Conservation (phyloP, 1,140 invertebrate species). For the Nebria ingens region DNA sequence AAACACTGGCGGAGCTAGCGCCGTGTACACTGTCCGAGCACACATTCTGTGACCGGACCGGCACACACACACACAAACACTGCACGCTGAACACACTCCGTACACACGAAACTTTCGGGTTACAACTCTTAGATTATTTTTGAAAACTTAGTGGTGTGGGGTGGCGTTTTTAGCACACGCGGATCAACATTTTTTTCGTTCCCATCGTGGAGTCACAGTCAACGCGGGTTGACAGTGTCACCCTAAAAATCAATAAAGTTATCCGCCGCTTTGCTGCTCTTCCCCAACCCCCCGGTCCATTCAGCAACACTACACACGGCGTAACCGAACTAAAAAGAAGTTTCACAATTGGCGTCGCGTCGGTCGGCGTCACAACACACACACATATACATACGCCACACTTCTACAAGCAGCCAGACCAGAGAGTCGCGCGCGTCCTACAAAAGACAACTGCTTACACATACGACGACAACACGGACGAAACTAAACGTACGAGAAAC, state of each 20-base stretch:
- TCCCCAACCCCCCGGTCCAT: slow-evolving; percentile 30
- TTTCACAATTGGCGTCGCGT: slow-evolving; percentile 17
- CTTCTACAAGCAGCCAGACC: not conserved
- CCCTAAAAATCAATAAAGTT: slow-evolving; percentile 57
- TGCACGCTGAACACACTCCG: slow-evolving; percentile 16
- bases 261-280: slow-evolving; percentile 39
- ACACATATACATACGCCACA: slow-evolving; percentile 6
- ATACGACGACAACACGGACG: not conserved
- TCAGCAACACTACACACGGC: slow-evolving; percentile 15
- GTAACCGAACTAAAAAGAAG: slow-evolving; percentile 11
- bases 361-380: slow-evolving; percentile 13
- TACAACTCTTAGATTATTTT: slow-evolving; percentile 2
- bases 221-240: slow-evolving; percentile 48
- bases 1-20: slow-evolving; percentile 29
- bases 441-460: not conserved
- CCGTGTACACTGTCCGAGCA: slow-evolving; percentile 24
- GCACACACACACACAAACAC: slow-evolving; percentile 17
- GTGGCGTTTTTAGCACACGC: slow-evolving; percentile 21
- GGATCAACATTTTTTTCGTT: slow-evolving; percentile 36
- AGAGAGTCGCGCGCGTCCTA: not conserved
- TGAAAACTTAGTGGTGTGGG: slow-evolving; percentile 9
- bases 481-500: slow-evolving; percentile 8
- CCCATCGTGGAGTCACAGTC: slow-evolving; percentile 38
- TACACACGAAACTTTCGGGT: slow-evolving; percentile 17
- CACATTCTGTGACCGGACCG: slow-evolving; percentile 32